Conservation (phyloP, 2,888 invertebrate species). For the Caenorhabditis sp. region DNA sequence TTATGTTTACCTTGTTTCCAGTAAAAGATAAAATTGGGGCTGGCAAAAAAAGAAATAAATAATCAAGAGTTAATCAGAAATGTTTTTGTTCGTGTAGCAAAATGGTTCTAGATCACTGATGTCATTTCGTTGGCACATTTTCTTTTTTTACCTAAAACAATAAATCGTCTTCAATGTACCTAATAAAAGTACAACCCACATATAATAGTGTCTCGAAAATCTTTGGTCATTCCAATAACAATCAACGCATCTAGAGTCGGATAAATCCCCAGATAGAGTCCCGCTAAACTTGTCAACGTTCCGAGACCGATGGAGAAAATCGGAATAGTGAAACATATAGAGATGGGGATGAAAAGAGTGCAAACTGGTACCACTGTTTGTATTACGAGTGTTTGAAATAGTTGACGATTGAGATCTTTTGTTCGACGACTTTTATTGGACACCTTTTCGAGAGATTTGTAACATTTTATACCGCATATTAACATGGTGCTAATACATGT, state of each 20-base stretch:
- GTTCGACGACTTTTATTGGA: neutral
- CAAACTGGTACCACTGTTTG: neutral
- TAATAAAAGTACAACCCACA: too few relatives aligned
- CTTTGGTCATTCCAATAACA: neutral
- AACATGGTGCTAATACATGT: neutral
- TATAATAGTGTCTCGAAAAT: neutral
- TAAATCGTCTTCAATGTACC: too few relatives aligned
- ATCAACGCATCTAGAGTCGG: neutral
- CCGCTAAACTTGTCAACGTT: neutral
- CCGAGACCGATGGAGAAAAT: neutral
- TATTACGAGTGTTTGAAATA: neutral
- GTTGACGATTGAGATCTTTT: neutral
- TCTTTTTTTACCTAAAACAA: too few relatives aligned
- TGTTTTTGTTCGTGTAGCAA: too few relatives aligned
- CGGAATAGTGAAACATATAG: neutral
- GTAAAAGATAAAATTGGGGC: too few relatives aligned
- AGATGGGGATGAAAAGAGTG: neutral
- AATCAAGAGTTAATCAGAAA: too few relatives aligned
- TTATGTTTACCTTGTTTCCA: too few relatives aligned
- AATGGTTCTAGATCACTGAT: too few relatives aligned
- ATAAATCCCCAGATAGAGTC: neutral
- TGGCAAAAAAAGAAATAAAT: too few relatives aligned
- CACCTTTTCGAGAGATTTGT: neutral
- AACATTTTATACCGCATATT: neutral
- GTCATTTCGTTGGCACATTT: too few relatives aligned